Evolutionary conservation across 2,888 invertebrate genomes (phyloP).

Genomic region (Caenorhabditis macrosperma): DNA sequence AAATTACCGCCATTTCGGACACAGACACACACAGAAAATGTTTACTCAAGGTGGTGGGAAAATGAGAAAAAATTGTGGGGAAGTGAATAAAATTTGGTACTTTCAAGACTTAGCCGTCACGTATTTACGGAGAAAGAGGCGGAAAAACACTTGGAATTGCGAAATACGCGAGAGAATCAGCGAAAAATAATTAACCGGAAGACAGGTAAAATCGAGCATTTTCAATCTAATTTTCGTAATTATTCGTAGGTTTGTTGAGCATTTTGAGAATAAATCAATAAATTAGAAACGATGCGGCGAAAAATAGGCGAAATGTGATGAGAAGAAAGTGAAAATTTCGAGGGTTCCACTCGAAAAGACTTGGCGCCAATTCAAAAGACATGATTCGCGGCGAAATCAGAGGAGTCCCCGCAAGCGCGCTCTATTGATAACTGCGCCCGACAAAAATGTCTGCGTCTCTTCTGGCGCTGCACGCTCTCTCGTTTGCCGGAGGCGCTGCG

Average conservation of each 20-base stretch:
- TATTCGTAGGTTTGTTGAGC: not conserved
- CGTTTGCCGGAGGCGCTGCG: slow-evolving; percentile 3
- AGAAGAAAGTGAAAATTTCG: slow-evolving; percentile 8
- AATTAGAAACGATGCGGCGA: not conserved
- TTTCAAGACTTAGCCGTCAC: not conserved
- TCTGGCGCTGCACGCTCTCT: slow-evolving; percentile 15
- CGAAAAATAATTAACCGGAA: not conserved
- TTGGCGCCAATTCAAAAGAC: slow-evolving; percentile 32
- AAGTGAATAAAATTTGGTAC: not conserved
- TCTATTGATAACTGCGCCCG: not conserved
- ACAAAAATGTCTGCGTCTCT: slow-evolving; percentile 51
- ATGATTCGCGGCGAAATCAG: slow-evolving; percentile 37
- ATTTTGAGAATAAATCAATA: not conserved
- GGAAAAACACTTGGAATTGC: no score
- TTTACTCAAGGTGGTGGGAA: slow-evolving; percentile 51
- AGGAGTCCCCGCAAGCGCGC: slow-evolving; percentile 18
- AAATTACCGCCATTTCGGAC: slow-evolving; percentile 31
- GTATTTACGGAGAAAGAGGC: not conserved
- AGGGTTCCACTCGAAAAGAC: not conserved
- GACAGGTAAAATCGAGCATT: no score
- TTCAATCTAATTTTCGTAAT: no score
- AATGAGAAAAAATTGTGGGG: slow-evolving; percentile 16
- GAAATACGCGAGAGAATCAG: not conserved
- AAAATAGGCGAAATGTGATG: slow-evolving; percentile 2
- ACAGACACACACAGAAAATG: not conserved